Percentiles rank a stretch among this genome's conserved stretches.
Evolutionary conservation across 2,113 vertebrate genomes (phyloP).

Genomic region (Scophthalmus maximus): DNA sequence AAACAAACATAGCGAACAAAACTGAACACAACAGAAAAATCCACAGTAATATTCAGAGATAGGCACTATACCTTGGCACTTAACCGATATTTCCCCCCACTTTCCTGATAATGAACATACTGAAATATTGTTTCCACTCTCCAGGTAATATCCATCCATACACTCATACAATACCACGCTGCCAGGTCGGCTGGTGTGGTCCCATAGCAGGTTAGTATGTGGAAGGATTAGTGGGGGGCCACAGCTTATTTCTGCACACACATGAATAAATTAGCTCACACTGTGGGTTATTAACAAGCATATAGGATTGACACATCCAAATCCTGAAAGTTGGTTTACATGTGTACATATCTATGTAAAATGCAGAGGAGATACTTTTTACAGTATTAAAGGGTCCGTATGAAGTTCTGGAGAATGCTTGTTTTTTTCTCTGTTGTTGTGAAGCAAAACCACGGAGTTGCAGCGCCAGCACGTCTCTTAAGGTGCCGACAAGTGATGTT

Average conservation of each 20-base stretch:
- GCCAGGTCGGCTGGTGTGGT: constrained; percentile 56
- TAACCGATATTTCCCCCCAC: constrained; percentile 74
- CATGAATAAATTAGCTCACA: constrained; percentile 51
- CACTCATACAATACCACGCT: constrained; percentile 73
- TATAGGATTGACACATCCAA: background rate
- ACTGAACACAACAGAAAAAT: background rate
- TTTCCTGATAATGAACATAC: constrained; percentile 72
- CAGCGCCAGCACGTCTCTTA: too few species aligned
- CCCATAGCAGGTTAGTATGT: constrained; percentile 72
- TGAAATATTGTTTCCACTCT: constrained; percentile 63
- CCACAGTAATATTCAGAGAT: background rate
- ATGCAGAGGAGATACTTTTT: background rate
- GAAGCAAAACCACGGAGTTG: too few species aligned
- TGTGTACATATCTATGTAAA: background rate
- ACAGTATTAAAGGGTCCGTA: too few species aligned
- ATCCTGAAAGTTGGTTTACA: background rate
- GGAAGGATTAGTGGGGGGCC: constrained; percentile 68
- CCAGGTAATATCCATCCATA: constrained; percentile 72
- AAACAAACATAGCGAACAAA: background rate
- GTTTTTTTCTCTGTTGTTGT: too few species aligned
- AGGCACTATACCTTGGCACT: constrained; percentile 75
- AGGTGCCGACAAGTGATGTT: too few species aligned
- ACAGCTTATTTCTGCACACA: constrained; percentile 79
- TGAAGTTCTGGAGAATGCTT: too few species aligned
- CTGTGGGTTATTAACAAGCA: background rate